Conservation (phyloP, 2,888 invertebrate species). For the Archips crataeganus region DNA sequence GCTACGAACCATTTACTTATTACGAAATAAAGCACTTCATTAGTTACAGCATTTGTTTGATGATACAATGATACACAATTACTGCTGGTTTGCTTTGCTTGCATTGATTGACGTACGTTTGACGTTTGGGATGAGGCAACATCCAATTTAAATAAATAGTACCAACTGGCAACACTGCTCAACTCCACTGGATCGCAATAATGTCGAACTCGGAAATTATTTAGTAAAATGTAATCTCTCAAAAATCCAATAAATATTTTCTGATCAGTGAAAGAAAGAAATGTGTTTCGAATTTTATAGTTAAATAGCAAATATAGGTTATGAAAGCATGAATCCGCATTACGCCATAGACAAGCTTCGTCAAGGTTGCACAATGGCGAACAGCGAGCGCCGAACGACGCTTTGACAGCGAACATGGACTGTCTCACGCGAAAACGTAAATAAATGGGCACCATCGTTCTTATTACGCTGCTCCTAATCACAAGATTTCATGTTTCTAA, state of each 20-base stretch:
- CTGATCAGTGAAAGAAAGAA: too few relatives aligned
- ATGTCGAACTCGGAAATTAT: background rate
- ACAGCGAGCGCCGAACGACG: constrained; percentile 55
- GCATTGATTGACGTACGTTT: constrained; percentile 6
- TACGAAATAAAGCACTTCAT: constrained; percentile 20
- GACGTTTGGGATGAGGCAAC: background rate
- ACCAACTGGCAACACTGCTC: too few relatives aligned
- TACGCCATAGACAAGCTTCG: constrained; percentile 28
- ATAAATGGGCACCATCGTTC: constrained; percentile 83
- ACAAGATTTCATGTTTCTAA: constrained; percentile 73
- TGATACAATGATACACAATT: background rate
- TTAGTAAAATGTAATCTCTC: background rate
- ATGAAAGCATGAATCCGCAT: constrained; percentile 1
- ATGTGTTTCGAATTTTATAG: too few relatives aligned
- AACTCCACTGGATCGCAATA: too few relatives aligned
- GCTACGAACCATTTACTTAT: constrained; percentile 26
- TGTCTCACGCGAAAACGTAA: constrained; percentile 78
- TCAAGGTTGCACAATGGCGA: constrained; percentile 51
- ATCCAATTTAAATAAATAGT: background rate
- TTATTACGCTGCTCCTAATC: constrained; percentile 79
- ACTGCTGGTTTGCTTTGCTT: background rate
- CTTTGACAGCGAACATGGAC: constrained; percentile 70
- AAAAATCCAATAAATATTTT: too few relatives aligned
- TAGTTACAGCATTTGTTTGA: constrained; percentile 3
- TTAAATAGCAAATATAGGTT: background rate